A percentile compares a stretch with the other conserved stretches of the same genome.
phyloP scores from a whole-genome alignment of 2,888 invertebrate genomes.

The Papilio gigon region DNA sequence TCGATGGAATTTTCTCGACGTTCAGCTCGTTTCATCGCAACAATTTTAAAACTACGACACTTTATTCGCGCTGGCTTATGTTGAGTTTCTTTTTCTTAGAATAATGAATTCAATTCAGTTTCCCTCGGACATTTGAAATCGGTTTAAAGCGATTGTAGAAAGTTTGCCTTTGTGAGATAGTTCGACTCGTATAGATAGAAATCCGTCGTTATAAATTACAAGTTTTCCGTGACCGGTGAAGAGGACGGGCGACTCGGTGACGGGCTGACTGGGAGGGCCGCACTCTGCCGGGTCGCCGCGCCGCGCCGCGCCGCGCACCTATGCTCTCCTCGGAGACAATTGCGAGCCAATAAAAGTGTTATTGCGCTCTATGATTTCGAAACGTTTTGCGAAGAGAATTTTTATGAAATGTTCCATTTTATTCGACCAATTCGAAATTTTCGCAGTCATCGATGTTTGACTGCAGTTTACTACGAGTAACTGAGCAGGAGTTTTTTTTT shows the following conservation, averaged over 20 bases:
- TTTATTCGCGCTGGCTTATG: slow-evolving; percentile 53
- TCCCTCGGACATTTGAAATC: slow-evolving; percentile 35
- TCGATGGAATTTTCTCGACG: slow-evolving; percentile 55
- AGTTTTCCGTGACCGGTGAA: slow-evolving; percentile 52
- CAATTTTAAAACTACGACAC: slow-evolving; percentile 54
- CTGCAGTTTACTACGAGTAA: slow-evolving; percentile 51
- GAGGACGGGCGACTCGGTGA: slow-evolving; percentile 44
- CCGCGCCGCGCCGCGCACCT: slow-evolving; percentile 49
- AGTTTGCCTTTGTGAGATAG: slow-evolving; percentile 45
- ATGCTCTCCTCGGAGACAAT: slow-evolving; percentile 63
- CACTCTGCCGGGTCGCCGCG: slow-evolving; percentile 45
- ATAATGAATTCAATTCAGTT: slow-evolving; percentile 50
- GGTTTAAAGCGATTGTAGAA: slow-evolving; percentile 48
- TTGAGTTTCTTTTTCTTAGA: slow-evolving; percentile 47
- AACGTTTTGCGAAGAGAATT: slow-evolving; percentile 72
- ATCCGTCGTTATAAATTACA: slow-evolving; percentile 67
- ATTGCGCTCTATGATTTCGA: slow-evolving; percentile 75
- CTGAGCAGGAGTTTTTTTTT: slow-evolving; percentile 45
- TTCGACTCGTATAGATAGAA: slow-evolving; percentile 23
- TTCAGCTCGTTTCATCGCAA: slow-evolving; percentile 52
- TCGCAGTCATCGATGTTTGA: slow-evolving; percentile 60
- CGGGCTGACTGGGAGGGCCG: slow-evolving; percentile 41
- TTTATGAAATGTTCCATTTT: slow-evolving; percentile 75
- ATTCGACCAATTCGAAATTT: slow-evolving; percentile 60
- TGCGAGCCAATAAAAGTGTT: slow-evolving; percentile 77